Base-by-base conservation (phyloP, 2,113 vertebrate species). In the Dryoscopus gambensis region DNA sequence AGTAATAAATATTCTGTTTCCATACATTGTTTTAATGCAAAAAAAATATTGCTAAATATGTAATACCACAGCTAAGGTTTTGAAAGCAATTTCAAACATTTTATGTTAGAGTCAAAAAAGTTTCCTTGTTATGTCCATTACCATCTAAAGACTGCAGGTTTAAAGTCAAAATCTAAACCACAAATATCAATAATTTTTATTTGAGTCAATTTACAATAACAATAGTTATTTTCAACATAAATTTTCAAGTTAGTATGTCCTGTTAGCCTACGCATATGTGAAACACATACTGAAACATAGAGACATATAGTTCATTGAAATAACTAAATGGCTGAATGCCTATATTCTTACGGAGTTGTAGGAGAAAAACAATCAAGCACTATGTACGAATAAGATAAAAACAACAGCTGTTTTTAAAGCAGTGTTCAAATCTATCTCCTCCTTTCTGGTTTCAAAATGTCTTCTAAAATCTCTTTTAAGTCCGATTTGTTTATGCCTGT, bases 231-330 rank as follows among this genome's bases (percentile, higher is more conserved):
- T 77, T 56, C 44, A 79, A 60, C 14, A 49, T 64, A 44, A 65
- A 40, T 57, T 75, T 90, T 74, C 21, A 42, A 57, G 20, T 49
- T 22, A 4, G 1, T 15, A 30, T 7, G 20, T 37, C 56, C 62
- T 37, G 19, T 25, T 84, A 64, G 28, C 15, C 24, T 27, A 46
- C 0, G 0, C 13, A 31, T 25, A 30, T 7, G 49, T 2, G 7
- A 78, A 81, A 88, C 9, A 39, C 17, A 64, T 7, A 35, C 17
- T n/a, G 40, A 87, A 80, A 50, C 35, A 56, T 28, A 83, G 39
- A 81, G 39, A 70, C 35, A 52, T 13, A 18, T 0, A 77, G 64
- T 19, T 69, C 13, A 73, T 2, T 33, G 27, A 53, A 31, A 30
- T 16, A 85, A 39, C 12, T 55, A 33, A 59, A 39, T 4, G 6